phyloP scores from a whole-genome alignment of 2,113 vertebrate genomes.

The Elachura formosa region DNA sequence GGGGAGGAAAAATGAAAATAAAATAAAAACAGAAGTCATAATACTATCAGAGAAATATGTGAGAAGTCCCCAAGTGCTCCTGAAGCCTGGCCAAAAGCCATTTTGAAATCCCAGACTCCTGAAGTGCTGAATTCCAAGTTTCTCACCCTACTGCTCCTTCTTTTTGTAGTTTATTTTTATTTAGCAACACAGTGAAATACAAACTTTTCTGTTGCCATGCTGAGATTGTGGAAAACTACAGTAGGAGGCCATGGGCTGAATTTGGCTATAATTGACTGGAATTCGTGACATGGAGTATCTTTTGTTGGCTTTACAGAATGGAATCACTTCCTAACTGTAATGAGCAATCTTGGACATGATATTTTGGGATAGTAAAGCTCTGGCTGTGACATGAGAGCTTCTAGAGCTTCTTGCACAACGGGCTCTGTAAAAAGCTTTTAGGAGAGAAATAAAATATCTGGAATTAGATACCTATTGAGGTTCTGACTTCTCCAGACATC shows the following conservation, averaged over 20 bases:
- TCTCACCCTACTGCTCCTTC: not conserved
- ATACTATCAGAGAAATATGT: not conserved
- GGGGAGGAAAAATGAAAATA: not conserved
- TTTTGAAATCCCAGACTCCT: not conserved
- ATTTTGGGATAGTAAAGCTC: not conserved
- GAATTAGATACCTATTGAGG: not conserved
- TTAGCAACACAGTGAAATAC: not conserved
- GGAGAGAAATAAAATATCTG: not conserved
- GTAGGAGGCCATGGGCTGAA: not conserved
- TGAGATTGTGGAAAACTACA: constrained; percentile 29
- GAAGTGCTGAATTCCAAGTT: not conserved
- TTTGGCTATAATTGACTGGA: constrained; percentile 11
- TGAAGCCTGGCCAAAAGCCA: not conserved
- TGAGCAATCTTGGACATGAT: not conserved
- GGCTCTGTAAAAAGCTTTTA: not conserved
- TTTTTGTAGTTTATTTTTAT: not conserved
- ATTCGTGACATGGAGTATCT: constrained; percentile 12
- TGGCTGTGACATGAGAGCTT: not conserved
- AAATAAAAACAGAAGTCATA: not conserved
- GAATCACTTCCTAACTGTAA: constrained; percentile 34
- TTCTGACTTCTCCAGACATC: not conserved
- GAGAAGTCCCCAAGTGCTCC: not conserved
- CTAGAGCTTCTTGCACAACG: not conserved
- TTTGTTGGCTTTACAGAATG: constrained; percentile 21
- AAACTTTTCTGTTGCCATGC: not conserved